Evolutionary conservation across 2,888 invertebrate species (phyloP).

Genomic region (Villa cingulata): DNA sequence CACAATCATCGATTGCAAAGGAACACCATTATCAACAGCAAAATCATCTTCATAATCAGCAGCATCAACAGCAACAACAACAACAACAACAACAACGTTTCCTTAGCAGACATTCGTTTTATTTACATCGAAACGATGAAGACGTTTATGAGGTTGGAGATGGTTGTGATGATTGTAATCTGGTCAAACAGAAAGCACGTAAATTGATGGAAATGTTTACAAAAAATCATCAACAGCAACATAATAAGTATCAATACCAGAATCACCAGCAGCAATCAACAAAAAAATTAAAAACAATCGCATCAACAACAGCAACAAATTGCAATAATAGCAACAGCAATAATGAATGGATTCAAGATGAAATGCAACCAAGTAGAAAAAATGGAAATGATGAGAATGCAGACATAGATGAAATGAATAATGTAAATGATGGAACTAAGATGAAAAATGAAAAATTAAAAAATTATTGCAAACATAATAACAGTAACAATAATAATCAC

Average conservation of each 20-base stretch:
- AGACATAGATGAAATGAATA: no score
- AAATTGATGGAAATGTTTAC: constrained; percentile 12
- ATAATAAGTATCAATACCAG: neutral
- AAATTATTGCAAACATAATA: no score
- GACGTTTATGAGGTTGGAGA: constrained; percentile 9
- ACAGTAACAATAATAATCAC: no score
- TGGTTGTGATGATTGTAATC: constrained; percentile 10
- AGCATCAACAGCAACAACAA: neutral
- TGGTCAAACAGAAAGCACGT: constrained; percentile 11
- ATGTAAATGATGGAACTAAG: no score
- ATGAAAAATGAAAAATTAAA: no score
- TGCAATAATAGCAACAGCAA: neutral
- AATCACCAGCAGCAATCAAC: neutral
- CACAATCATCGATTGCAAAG: neutral
- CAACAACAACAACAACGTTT: neutral
- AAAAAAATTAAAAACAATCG: neutral
- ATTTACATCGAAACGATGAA: constrained; percentile 10
- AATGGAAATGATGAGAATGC: no score
- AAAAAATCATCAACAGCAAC: neutral
- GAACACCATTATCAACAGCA: no score
- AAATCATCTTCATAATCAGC: neutral
- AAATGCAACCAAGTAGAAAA: no score
- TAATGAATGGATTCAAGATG: neutral
- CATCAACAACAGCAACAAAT: neutral
- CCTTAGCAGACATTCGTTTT: constrained; percentile 12